phyloP scores from a whole-genome alignment of 2,113 vertebrate genomes.

The Chascanopsetta lugubris region DNA sequence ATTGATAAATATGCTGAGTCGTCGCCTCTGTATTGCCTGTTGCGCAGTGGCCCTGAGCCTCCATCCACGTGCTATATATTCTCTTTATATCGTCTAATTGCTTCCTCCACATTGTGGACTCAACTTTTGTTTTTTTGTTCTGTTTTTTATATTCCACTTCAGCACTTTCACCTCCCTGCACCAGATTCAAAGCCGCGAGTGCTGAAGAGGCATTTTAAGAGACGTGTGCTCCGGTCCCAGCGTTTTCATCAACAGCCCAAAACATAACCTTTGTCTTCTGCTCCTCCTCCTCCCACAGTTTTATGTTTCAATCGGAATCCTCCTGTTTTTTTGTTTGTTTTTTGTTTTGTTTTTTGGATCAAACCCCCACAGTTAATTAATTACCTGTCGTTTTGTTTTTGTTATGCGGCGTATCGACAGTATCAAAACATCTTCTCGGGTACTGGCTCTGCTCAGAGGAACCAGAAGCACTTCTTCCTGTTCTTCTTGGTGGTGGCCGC shows the following conservation, averaged over 20 bases:
- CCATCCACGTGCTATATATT: slow-evolving; percentile 44
- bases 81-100: slow-evolving; percentile 66
- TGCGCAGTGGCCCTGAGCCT: slow-evolving; percentile 34
- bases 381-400: background rate
- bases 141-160: slow-evolving; percentile 70
- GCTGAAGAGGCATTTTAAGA: slow-evolving; percentile 68
- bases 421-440: slow-evolving; percentile 51
- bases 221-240: slow-evolving; percentile 49
- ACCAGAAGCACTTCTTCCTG: slow-evolving; percentile 84
- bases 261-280: slow-evolving; percentile 19
- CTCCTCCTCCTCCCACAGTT: slow-evolving; percentile 49
- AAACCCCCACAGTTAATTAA: slow-evolving; percentile 23
- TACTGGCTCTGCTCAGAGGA: no score
- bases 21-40: slow-evolving; percentile 44
- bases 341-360: slow-evolving; percentile 19
- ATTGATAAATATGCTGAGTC: slow-evolving; percentile 57
- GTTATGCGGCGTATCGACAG: slow-evolving; percentile 42
- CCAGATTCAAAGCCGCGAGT: slow-evolving; percentile 54
- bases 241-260: slow-evolving; percentile 36
- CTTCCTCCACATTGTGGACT: slow-evolving; percentile 57
- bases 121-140: slow-evolving; percentile 66
- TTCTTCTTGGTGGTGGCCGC: slow-evolving; percentile 76
- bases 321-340: slow-evolving; percentile 27
- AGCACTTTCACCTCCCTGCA: slow-evolving; percentile 65
- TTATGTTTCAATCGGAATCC: slow-evolving; percentile 44